Evolutionary conservation across 2,113 vertebrate species (phyloP).

Genomic region (Pao palembangensis): DNA sequence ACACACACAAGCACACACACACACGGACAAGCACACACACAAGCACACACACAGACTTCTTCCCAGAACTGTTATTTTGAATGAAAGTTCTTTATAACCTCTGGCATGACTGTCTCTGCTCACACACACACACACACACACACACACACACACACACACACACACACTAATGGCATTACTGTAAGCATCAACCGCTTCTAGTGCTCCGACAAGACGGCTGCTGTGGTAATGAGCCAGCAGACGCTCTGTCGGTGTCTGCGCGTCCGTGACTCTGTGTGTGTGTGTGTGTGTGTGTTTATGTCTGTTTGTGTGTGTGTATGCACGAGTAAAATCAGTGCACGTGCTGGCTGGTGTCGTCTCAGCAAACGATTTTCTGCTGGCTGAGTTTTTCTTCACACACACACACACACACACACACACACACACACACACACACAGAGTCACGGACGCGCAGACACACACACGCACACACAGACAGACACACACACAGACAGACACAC

Average conservation of each 20-base stretch:
- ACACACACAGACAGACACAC: too few species aligned
- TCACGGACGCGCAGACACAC: too few species aligned
- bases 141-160: slow-evolving; percentile 32
- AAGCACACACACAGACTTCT: slow-evolving; percentile 22
- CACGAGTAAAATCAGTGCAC: background rate
- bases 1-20: slow-evolving; percentile 2
- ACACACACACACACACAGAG: background rate
- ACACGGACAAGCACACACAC: background rate
- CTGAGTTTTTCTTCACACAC: background rate
- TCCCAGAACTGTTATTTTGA: slow-evolving; percentile 63
- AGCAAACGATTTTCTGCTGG: background rate
- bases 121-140: slow-evolving; percentile 26
- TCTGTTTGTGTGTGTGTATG: background rate
- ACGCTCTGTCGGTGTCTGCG: slow-evolving; percentile 48
- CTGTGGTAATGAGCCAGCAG: slow-evolving; percentile 69
- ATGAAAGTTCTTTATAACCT: slow-evolving; percentile 57
- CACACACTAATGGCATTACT: slow-evolving; percentile 67
- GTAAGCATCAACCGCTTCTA: slow-evolving; percentile 66
- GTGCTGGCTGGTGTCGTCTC: background rate
- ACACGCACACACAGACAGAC: background rate
- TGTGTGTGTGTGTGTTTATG: background rate
- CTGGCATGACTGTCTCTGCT: slow-evolving; percentile 47
- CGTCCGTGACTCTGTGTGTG: slow-evolving; percentile 8
- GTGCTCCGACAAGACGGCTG: slow-evolving; percentile 58
- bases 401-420: background rate